Percentiles rank a stretch among this genome's conserved stretches.
Evolutionary conservation across 2,888 invertebrate genomes (phyloP).

Genomic region (Pegoplata infirma): DNA sequence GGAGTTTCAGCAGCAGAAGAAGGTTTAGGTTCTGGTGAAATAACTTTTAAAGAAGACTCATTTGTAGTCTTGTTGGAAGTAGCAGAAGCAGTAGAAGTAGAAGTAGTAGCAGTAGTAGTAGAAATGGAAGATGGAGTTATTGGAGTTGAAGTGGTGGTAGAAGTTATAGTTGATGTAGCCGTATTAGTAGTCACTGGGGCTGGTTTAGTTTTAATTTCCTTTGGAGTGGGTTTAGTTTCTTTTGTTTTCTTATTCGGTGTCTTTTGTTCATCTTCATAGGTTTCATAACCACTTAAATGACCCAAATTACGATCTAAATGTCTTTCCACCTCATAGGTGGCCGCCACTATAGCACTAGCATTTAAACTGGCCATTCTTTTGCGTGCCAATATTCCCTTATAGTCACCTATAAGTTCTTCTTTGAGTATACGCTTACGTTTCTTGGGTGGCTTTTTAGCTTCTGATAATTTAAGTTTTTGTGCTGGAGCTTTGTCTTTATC

Average conservation of each 20-base stretch:
- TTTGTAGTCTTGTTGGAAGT: neutral
- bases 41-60: slow-evolving; percentile 55
- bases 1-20: slow-evolving; percentile 34
- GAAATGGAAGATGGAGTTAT: slow-evolving; percentile 60
- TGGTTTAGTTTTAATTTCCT: slow-evolving; percentile 40
- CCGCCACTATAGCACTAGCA: slow-evolving; percentile 93
- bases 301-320: slow-evolving; percentile 76
- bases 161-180: neutral
- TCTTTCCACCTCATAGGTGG: slow-evolving; percentile 86
- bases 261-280: slow-evolving; percentile 76
- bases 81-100: slow-evolving; percentile 14
- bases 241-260: slow-evolving; percentile 62
- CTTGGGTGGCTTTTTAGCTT: slow-evolving; percentile 73
- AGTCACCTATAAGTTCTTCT: slow-evolving; percentile 80
- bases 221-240: slow-evolving; percentile 48
- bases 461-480: slow-evolving; percentile 56
- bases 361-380: slow-evolving; percentile 95
- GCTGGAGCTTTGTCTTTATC: slow-evolving; percentile 63
- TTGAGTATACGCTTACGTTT: slow-evolving; percentile 78
- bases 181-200: neutral
- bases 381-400: slow-evolving; percentile 91
- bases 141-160: slow-evolving; percentile 52
- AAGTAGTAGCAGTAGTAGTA: slow-evolving; percentile 32
- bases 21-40: slow-evolving; percentile 38
- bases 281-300: slow-evolving; percentile 76